phyloP scores from a whole-genome alignment of 1,140 invertebrate genomes.

The Diabrotica undecimpunctata region DNA sequence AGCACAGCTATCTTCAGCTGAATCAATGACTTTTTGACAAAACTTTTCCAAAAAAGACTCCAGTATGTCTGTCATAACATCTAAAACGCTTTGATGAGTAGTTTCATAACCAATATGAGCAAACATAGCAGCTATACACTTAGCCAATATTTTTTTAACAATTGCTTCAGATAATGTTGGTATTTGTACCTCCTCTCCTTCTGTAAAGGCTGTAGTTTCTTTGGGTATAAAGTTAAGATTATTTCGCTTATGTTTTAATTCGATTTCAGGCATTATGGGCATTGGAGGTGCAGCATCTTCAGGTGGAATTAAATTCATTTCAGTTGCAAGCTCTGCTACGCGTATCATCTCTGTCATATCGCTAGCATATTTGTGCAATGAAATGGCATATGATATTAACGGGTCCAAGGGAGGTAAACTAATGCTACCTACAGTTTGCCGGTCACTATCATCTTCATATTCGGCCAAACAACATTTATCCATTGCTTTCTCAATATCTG shows the following conservation, averaged over 20 bases:
- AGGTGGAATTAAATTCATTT: constrained; percentile 33
- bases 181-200: constrained; percentile 29
- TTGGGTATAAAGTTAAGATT: constrained; percentile 39
- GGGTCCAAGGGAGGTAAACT: constrained; percentile 41
- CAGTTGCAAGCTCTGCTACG: constrained; percentile 35
- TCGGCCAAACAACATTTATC: constrained; percentile 37
- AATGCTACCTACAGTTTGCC: constrained; percentile 25
- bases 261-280: constrained; percentile 35
- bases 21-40: constrained; percentile 30
- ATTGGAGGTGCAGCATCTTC: constrained; percentile 36
- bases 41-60: constrained; percentile 40
- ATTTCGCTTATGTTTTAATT: constrained; percentile 31
- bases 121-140: constrained; percentile 37
- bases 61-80: constrained; percentile 40
- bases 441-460: constrained; percentile 33
- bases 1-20: constrained; percentile 34
- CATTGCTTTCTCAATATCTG: constrained; percentile 42
- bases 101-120: constrained; percentile 44
- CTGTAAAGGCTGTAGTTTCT: constrained; percentile 30
- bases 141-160: constrained; percentile 36
- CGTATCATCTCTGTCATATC: constrained; percentile 40
- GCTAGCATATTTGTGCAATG: constrained; percentile 42
- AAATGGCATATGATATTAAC: constrained; percentile 39
- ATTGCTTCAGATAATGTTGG: constrained; percentile 37
- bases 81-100: constrained; percentile 38